Base-by-base conservation (phyloP, 2,797 vertebrate genomes). In the Lagocephalus sceleratus region DNA sequence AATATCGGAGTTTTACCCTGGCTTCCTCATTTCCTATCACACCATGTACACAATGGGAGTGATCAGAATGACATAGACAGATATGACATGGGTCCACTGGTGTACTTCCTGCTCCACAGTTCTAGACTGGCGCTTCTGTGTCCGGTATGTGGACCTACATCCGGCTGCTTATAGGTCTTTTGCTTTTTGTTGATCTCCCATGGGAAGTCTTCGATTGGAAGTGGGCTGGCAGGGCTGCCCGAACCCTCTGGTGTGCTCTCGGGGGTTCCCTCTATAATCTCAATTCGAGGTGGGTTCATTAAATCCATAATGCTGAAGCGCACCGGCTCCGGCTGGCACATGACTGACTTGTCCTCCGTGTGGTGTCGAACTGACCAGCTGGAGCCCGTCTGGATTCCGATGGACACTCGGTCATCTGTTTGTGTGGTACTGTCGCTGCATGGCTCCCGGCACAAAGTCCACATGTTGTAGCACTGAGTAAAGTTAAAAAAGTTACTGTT, bases 401-500 rank as follows among this genome's bases (percentile, higher is more conserved):
- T 68, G 15, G 91, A 92, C 63, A 92, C 88, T 47, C 90, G 78
- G 54, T 92, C 89, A 1, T 88, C 82, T 8, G 89, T 88, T 75
- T 90, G 90, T 1, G 88, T 88, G 51, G 86, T 78, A 66, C 82
- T 83, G 72, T 89, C 87, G 9, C 75, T 90, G 80, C 84, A 88
- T 3, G 84, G 86, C 72, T 92, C 91, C 45, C 91, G 84, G 70
- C 91, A 91, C 80, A 92, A 85, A 43, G 89, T 90, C 91, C 91
- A 92, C 88, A 92, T 91, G 57, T 92, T 93, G 79, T 93, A 93
- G 81, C 91, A 93, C 88, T 92, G 91, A 54, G 91, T 93, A 65
- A 93, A 93, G 83, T 93, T 93, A 77, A 92, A 92, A 86, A 93
- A 93, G 87, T 92, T 92, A 78, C 90, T 93, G 88, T 93, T 93